Evolutionary conservation across 2,888 invertebrate species (phyloP), one percentile per base, ranked within the genome.

Genomic region (Diplolepis rosae): DNA sequence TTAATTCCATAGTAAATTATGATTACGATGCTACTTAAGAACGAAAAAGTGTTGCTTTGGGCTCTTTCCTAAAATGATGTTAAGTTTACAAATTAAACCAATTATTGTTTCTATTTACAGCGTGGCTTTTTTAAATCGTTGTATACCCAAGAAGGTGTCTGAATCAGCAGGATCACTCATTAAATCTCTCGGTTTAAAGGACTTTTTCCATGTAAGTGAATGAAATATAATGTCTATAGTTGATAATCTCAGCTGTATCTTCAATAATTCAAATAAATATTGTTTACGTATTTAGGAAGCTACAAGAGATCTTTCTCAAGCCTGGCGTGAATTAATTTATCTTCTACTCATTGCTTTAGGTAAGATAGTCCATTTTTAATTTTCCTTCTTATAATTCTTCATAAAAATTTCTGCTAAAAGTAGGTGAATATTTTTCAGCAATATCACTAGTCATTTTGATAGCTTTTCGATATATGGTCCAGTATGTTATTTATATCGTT

Each of bases 401-500:
- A 27, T 32, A 24, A 42, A 32, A 39, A 24, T 52, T 45, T 42
- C 51, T 22, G 35, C 27, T 11, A 9, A 15, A 35, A 18, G 11
- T 32, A 54, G 27, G 4, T 52, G 39, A 24, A 22, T 72, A 77
- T n/a, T 71, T 89, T 90, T 73, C 84, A 92, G 92, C 86, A n/a
- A 87, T 92, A 69, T 92, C 93, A 0, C 80, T 91, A 50, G 76
- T 91, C 1, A 89, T 93, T 66, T 85, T 92, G 69, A 79, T 92
- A 15, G 86, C 93, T 28, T 90, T 92, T 74, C 88, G 92, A 74
- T 92, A 90, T 82, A 84, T 92, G 71, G 92, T 92, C 22, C 91
- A 91, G 65, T 84, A 92, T 69, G 90, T 93, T 15, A 91, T 93
- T 71, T 93, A 93, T 91, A 81, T 92, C n/a, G 90, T 93, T 18